Conservation (phyloP, 2,888 invertebrate genomes). For the Sycophila texana region DNA sequence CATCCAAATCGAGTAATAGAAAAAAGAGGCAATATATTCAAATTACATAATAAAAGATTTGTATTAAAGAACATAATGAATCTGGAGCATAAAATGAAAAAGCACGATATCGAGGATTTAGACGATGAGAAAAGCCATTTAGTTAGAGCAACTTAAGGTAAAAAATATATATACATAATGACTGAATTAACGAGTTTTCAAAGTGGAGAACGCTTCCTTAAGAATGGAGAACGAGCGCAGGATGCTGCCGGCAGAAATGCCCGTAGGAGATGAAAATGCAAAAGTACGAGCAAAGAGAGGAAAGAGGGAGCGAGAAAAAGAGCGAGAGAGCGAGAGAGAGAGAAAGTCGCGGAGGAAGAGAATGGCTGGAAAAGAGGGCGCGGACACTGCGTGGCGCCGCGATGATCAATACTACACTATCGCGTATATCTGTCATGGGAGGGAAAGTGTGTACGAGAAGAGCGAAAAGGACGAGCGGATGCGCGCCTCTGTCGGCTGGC, state of each 20-base stretch:
- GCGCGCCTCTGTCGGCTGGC: neutral
- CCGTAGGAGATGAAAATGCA: no score
- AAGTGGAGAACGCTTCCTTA: conserved; percentile 5
- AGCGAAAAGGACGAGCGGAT: conserved; percentile 40
- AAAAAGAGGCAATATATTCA: no score
- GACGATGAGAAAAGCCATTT: neutral
- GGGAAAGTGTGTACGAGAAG: conserved; percentile 66
- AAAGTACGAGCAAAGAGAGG: neutral
- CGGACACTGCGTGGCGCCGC: conserved; percentile 62
- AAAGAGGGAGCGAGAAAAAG: neutral
- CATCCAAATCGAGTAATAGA: no score
- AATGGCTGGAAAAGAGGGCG: conserved; percentile 63
- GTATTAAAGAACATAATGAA: no score
- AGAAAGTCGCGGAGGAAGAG: conserved; percentile 48
- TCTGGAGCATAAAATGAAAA: no score
- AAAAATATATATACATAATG: neutral
- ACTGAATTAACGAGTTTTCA: conserved; percentile 24
- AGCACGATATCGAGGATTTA: no score
- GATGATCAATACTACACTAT: conserved; percentile 74
- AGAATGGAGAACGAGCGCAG: conserved; percentile 54
- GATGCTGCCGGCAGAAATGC: conserved; percentile 50
- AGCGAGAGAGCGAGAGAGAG: neutral
- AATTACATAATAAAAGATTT: no score
- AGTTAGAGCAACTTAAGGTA: neutral
- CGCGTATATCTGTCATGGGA: conserved; percentile 62